Percentiles rank a stretch among this genome's conserved stretches.
Evolutionary conservation across 35 echinoderm and acorn worm genomes (phyloP).

Genomic region (Strongylocentrotus purpuratus): DNA sequence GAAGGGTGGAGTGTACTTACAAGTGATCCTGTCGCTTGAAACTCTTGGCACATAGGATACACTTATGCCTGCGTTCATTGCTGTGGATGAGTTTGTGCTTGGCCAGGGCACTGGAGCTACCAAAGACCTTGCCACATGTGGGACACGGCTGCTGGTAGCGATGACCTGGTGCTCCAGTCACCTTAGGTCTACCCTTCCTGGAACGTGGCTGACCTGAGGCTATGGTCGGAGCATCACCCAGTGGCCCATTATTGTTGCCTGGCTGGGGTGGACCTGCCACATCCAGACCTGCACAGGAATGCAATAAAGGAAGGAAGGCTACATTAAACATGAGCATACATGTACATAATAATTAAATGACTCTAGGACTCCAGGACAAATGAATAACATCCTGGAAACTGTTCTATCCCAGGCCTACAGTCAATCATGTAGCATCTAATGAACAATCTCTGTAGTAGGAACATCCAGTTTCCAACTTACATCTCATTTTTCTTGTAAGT

Average conservation of each 20-base stretch:
- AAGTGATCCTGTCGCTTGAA: conserved; percentile 98
- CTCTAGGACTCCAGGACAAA: neutral
- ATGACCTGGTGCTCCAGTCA: conserved; percentile 69
- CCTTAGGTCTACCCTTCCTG: conserved; percentile 83
- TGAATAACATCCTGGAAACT: neutral
- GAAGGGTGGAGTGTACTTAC: conserved; percentile 57
- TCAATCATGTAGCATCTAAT: neutral
- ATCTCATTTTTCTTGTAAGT: too few species aligned
- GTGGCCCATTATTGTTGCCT: conserved; percentile 24
- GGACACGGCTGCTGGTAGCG: conserved; percentile 93
- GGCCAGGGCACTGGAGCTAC: conserved; percentile 96
- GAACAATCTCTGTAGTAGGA: neutral
- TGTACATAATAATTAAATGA: too few species aligned
- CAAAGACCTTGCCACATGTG: conserved; percentile 90
- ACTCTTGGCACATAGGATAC: conserved; percentile 92
- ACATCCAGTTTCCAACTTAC: neutral
- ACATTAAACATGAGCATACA: too few species aligned
- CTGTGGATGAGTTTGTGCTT: conserved; percentile 99
- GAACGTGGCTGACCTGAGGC: conserved; percentile 21
- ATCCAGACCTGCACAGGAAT: neutral
- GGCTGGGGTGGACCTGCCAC: conserved; percentile 33
- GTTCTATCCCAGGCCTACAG: neutral
- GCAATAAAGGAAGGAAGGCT: conserved; percentile 17
- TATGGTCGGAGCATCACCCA: neutral
- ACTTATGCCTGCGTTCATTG: conserved; percentile 92